Evolutionary conservation across 1,140 invertebrate species (phyloP).

Genomic region (Tetragonula clypearis): DNA sequence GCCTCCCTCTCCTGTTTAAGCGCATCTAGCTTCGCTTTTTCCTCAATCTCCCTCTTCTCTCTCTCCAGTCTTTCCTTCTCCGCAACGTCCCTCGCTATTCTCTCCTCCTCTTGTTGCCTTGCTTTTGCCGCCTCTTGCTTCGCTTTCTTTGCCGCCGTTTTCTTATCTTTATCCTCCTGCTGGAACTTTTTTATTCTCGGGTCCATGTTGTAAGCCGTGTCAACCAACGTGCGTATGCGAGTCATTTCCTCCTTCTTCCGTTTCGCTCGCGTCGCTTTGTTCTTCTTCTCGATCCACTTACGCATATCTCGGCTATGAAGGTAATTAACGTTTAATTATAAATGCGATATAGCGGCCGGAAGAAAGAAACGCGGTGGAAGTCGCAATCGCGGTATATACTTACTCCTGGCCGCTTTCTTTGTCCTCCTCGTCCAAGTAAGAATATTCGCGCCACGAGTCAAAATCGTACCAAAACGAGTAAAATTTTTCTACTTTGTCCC

Average conservation of each 20-base stretch:
- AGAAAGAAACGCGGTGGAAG: not conserved
- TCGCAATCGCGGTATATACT: slow-evolving; percentile 46
- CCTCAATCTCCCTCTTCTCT: slow-evolving; percentile 91
- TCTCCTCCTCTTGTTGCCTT: slow-evolving; percentile 92
- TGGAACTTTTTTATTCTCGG: slow-evolving; percentile 96
- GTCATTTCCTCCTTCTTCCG: slow-evolving; percentile 98
- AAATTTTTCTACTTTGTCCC: slow-evolving; percentile 91
- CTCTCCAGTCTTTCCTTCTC: slow-evolving; percentile 87
- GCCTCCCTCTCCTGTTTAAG: slow-evolving; percentile 94
- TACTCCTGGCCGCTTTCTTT: slow-evolving; percentile 97
- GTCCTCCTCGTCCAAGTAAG: slow-evolving; percentile 99
- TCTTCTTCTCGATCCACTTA: slow-evolving; percentile 98
- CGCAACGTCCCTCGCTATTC: slow-evolving; percentile 86
- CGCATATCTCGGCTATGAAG: slow-evolving; percentile 90
- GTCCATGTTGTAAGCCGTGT: slow-evolving; percentile 96
- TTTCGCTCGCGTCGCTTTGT: slow-evolving; percentile 94
- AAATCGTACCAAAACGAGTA: slow-evolving; percentile 98
- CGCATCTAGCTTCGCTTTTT: slow-evolving; percentile 89
- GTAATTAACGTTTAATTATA: slow-evolving; percentile 60
- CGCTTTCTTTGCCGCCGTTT: slow-evolving; percentile 93
- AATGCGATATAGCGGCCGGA: not conserved
- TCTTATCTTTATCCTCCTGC: slow-evolving; percentile 96
- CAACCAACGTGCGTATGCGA: slow-evolving; percentile 93
- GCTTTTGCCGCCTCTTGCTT: slow-evolving; percentile 94
- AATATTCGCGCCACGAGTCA: slow-evolving; percentile 99